These are phyloP conservation scores for Arrhamphus sclerolepis DNA, from an alignment of 2,797 vertebrate genomes.

Conservation along the genomic window DNA sequence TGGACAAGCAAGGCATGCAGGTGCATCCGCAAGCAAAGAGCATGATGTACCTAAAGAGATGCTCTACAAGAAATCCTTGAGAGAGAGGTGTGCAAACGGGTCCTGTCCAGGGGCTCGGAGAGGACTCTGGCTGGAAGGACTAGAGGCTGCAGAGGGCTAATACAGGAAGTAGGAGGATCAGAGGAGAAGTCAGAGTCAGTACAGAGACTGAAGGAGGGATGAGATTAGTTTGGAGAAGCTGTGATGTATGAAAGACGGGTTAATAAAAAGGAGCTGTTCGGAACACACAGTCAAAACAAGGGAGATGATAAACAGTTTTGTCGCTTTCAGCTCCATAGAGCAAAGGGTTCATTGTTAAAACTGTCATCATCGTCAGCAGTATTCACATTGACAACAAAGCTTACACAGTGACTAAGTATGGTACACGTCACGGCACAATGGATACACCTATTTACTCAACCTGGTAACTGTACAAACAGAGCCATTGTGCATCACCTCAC, in stretches of 20 bases:
- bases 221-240: slow-evolving; percentile 77
- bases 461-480: slow-evolving; percentile 42
- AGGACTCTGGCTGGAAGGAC: slow-evolving; percentile 99
- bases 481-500: slow-evolving; percentile 26
- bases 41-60: slow-evolving; percentile 94
- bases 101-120: slow-evolving; percentile 99
- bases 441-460: slow-evolving; percentile 54
- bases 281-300: slow-evolving; percentile 51
- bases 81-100: slow-evolving; percentile 99
- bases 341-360: slow-evolving; percentile 55
- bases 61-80: slow-evolving; percentile 99
- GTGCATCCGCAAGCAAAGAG: slow-evolving; percentile 66
- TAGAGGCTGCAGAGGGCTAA: slow-evolving; percentile 99
- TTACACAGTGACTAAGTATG: slow-evolving; percentile 50
- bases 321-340: slow-evolving; percentile 56
- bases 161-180: slow-evolving; percentile 74
- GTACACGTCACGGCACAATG: slow-evolving; percentile 55
- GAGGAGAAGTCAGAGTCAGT: slow-evolving; percentile 76
- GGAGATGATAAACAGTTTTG: slow-evolving; percentile 68
- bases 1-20: slow-evolving; percentile 58
- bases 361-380: slow-evolving; percentile 59
- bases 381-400: slow-evolving; percentile 53
- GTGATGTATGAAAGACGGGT: slow-evolving; percentile 66
- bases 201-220: slow-evolving; percentile 84
- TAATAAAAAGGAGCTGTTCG: slow-evolving; percentile 40